These are phyloP conservation scores for Acleris sparsana DNA, from an alignment of 2,888 invertebrate genomes.

Conservation along the genomic window DNA sequence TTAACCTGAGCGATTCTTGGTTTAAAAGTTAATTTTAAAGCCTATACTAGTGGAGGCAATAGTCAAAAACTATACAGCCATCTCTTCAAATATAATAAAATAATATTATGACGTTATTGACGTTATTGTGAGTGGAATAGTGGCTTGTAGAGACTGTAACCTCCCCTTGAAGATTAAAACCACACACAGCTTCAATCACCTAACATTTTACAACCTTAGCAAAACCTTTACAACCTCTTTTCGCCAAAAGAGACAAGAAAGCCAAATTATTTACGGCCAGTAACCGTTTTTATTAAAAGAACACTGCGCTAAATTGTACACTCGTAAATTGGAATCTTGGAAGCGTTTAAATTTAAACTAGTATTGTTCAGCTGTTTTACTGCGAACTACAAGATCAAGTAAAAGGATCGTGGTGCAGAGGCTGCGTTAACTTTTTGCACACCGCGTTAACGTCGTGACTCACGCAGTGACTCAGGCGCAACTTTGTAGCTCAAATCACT, in stretches of 20 bases:
- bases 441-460: conserved; percentile 41
- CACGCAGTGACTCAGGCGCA: conserved; percentile 40
- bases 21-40: no score
- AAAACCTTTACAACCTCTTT: conserved; percentile 3
- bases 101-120: no score
- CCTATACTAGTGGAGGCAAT: no score
- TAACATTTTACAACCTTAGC: background rate
- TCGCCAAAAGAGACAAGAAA: conserved; percentile 4
- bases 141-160: no score
- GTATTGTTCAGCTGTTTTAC: conserved; percentile 43
- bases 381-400: conserved; percentile 38
- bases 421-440: conserved; percentile 54
- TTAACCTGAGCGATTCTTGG: no score
- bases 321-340: conserved; percentile 14
- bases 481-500: no score
- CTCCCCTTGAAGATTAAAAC: no score
- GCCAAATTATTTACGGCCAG: conserved; percentile 9
- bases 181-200: background rate
- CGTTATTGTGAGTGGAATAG: no score
- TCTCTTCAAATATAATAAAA: no score
- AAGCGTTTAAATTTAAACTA: conserved; percentile 24
- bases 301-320: conserved; percentile 19
- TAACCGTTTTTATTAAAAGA: conserved; percentile 10
- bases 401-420: conserved; percentile 42
- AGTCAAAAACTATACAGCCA: no score